Evolutionary conservation across 1,140 invertebrate genomes (phyloP), one percentile per base, ranked within the genome.

Genomic region (Pseudomyrmex sp.): DNA sequence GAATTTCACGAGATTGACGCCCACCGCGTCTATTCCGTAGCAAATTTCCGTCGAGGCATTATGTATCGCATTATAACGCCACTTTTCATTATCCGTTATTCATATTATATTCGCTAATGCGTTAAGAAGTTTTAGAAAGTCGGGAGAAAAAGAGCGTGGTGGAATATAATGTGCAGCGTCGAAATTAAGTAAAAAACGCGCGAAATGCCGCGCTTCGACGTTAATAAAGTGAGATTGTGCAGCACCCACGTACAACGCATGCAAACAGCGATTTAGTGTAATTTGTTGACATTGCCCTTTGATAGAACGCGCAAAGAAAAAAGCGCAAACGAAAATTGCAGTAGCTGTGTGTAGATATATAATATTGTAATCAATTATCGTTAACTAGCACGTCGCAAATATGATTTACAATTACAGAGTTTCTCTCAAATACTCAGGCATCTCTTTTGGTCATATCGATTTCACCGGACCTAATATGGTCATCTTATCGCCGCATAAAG

Each of bases 361-460:
- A 44, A 77, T 68, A 70, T 79, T 48, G 44, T 35, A 35, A 35
- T 79, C 18, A 70, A 79, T 79, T 79, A 70, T 9, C 35, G 18
- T 59, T 79, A 58, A 58, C 65, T 46, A 69, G 52, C 15, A 58
- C 76, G 3, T 79, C 20, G 35, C 4, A 61, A 70, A 58, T 79
- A 59, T 69, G 35, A 85, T 58, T 54, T 54, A 4, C 56, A 54
- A 82, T 86, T 63, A 61, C 23, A 23, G 69, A 61, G 85, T 86
- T 82, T 82, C 85, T 66, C 74, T 54, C 61, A 3, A 35, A 86
- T 52, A 61, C 23, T 54, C n/a, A 50, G 50, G 18, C 9, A 23
- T 44, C 15, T 44, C 15, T 63, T 63, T 54, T 12, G 58, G 46
- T n/a, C 20, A 48, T 86, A 79, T 79, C 75, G 84, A 86, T 86